Evolutionary conservation across 2,113 vertebrate species (phyloP).

Genomic region (Salvelinus namaycush): DNA sequence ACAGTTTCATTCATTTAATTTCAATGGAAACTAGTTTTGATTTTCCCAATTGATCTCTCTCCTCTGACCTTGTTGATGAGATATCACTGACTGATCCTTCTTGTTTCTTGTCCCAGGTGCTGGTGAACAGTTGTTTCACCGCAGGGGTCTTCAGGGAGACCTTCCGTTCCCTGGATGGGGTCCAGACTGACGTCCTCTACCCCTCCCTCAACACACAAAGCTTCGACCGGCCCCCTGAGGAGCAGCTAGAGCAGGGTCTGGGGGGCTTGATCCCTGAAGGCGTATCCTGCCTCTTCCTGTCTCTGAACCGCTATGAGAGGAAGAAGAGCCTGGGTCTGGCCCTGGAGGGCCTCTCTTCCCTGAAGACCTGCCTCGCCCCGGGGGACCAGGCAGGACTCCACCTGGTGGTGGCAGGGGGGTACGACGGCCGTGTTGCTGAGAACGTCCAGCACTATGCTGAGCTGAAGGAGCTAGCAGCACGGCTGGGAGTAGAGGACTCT

Average conservation of each 20-base stretch:
- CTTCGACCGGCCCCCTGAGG: slow-evolving; percentile 75
- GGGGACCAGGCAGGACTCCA: slow-evolving; percentile 80
- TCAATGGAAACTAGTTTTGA: no score
- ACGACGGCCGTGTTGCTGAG: slow-evolving; percentile 87
- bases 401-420: slow-evolving; percentile 92
- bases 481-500: slow-evolving; percentile 69
- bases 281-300: slow-evolving; percentile 86
- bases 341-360: slow-evolving; percentile 77
- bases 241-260: slow-evolving; percentile 59
- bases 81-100: slow-evolving; percentile 10
- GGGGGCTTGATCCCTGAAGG: slow-evolving; percentile 75
- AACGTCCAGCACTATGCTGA: slow-evolving; percentile 90
- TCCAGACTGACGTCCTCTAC: slow-evolving; percentile 87
- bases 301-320: slow-evolving; percentile 94
- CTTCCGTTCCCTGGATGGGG: slow-evolving; percentile 78
- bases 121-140: slow-evolving; percentile 95
- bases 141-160: slow-evolving; percentile 88
- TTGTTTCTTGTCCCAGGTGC: slow-evolving; percentile 67
- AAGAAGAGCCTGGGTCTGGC: slow-evolving; percentile 92
- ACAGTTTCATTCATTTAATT: no score
- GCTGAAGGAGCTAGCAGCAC: slow-evolving; percentile 74
- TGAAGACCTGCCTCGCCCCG: slow-evolving; percentile 72
- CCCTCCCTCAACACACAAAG: slow-evolving; percentile 85
- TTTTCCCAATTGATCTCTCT: no score
- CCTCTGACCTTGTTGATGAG: no score